A percentile compares a stretch with the other conserved stretches of the same genome.
Evolutionary conservation across 2,888 invertebrate species (phyloP).

Genomic region (Melikaiella ostensackeni): DNA sequence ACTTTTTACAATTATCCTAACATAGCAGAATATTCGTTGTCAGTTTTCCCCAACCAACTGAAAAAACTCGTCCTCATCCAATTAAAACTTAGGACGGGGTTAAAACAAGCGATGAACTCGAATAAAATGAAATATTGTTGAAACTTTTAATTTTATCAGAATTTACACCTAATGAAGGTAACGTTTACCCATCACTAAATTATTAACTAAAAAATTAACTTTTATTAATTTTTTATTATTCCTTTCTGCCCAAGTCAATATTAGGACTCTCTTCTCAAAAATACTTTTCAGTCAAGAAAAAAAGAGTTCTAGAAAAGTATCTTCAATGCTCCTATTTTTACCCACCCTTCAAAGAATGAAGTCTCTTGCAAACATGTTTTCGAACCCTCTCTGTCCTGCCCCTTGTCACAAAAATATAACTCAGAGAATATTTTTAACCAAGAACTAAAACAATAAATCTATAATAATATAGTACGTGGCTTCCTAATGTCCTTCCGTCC

Average conservation of each 20-base stretch:
- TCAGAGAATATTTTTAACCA: neutral
- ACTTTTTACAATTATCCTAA: conserved; percentile 36
- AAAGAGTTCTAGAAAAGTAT: neutral
- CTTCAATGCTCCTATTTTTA: neutral
- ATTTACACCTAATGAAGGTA: neutral
- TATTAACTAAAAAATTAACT: too few relatives aligned
- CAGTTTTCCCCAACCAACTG: conserved; percentile 22
- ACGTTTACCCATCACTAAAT: neutral
- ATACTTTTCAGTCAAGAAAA: neutral
- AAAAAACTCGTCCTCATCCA: conserved; percentile 10
- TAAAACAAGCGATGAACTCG: conserved; percentile 20
- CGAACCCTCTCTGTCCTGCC: neutral
- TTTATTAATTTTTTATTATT: too few relatives aligned
- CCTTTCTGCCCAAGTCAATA: too few relatives aligned
- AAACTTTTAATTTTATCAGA: conserved; percentile 6
- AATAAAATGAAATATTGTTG: conserved; percentile 4
- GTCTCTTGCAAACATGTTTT: neutral
- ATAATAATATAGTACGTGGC: too few relatives aligned
- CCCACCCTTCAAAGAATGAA: neutral
- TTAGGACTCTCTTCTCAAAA: too few relatives aligned
- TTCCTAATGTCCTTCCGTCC: too few relatives aligned
- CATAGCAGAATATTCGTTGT: conserved; percentile 12
- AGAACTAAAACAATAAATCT: too few relatives aligned
- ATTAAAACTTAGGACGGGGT: conserved; percentile 22
- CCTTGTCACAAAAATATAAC: neutral